Evolutionary conservation across 2,113 vertebrate species (phyloP).

Genomic region (Osmerus eperlanus): DNA sequence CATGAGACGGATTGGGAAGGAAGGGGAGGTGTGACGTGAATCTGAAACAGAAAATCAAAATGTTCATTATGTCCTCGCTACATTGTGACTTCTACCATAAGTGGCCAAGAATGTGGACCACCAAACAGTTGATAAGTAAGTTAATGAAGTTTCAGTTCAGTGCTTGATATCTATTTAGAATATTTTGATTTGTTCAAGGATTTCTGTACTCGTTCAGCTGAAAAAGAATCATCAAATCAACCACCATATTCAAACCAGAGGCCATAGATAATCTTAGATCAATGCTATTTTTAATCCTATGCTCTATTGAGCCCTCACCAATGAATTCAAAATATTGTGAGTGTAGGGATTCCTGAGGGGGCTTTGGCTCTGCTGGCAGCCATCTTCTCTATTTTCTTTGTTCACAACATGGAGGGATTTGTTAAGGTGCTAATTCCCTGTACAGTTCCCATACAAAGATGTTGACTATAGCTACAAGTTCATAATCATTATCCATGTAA

Average conservation of each 20-base stretch:
- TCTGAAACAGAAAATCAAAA: not conserved
- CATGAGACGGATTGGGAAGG: not conserved
- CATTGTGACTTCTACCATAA: no score
- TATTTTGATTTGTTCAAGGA: no score
- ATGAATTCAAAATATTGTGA: slow-evolving; percentile 22
- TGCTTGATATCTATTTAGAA: no score
- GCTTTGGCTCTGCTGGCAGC: slow-evolving; percentile 13
- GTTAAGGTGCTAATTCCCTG: slow-evolving; percentile 36
- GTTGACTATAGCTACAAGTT: slow-evolving; percentile 1
- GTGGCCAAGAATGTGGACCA: no score
- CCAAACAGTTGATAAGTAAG: no score
- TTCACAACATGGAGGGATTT: slow-evolving; percentile 23
- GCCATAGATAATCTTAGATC: not conserved
- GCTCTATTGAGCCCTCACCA: slow-evolving; percentile 17
- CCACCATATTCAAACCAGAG: no score
- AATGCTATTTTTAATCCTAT: slow-evolving; percentile 28
- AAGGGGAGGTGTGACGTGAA: slow-evolving; percentile 3
- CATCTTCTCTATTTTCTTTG: slow-evolving; percentile 20
- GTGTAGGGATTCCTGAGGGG: slow-evolving; percentile 14
- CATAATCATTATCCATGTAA: slow-evolving; percentile 43
- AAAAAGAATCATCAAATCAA: not conserved
- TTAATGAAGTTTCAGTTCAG: no score
- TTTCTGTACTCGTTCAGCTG: not conserved
- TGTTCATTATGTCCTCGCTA: no score
- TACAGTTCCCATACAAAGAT: slow-evolving; percentile 38